Percentiles rank a stretch among this genome's conserved stretches.
Conservation (phyloP, 2,888 invertebrate species). For the Sphaeridia pumilis region DNA sequence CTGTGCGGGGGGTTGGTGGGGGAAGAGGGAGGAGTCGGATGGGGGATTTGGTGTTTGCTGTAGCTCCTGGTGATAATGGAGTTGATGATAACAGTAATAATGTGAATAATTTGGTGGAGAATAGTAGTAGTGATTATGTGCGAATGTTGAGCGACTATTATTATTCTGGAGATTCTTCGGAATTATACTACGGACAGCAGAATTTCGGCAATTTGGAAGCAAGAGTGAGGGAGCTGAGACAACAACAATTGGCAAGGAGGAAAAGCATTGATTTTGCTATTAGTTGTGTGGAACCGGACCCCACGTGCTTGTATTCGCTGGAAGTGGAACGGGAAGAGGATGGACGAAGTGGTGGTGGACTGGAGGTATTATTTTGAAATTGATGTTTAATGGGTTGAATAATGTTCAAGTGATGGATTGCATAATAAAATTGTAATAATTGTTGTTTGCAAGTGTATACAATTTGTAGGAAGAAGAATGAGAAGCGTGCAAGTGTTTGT, state of each 20-base stretch:
- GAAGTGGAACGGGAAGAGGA: not conserved
- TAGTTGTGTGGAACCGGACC: conserved; percentile 35
- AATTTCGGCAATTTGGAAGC: conserved; percentile 32
- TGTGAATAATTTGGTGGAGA: conserved; percentile 9
- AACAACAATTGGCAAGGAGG: conserved; percentile 29
- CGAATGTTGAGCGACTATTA: not conserved
- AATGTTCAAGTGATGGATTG: too few species aligned
- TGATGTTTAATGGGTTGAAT: too few species aligned
- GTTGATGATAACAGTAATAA: too few species aligned
- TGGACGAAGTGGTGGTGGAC: too few species aligned
- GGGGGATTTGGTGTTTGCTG: not conserved
- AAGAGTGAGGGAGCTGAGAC: conserved; percentile 25
- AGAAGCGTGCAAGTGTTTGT: too few species aligned
- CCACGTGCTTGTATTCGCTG: conserved; percentile 22
- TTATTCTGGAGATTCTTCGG: not conserved
- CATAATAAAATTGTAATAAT: too few species aligned
- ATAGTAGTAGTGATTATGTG: not conserved
- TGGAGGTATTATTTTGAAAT: too few species aligned
- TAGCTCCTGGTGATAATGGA: not conserved
- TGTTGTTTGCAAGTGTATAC: too few species aligned
- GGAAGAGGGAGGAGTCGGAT: not conserved
- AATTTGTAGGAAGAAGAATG: too few species aligned
- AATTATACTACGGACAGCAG: too few species aligned
- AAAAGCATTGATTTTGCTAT: conserved; percentile 36
- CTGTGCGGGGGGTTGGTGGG: not conserved